Evolutionary conservation across 2,888 invertebrate species (phyloP), one percentile per base, ranked within the genome.

Genomic region (Eurois occulta): DNA sequence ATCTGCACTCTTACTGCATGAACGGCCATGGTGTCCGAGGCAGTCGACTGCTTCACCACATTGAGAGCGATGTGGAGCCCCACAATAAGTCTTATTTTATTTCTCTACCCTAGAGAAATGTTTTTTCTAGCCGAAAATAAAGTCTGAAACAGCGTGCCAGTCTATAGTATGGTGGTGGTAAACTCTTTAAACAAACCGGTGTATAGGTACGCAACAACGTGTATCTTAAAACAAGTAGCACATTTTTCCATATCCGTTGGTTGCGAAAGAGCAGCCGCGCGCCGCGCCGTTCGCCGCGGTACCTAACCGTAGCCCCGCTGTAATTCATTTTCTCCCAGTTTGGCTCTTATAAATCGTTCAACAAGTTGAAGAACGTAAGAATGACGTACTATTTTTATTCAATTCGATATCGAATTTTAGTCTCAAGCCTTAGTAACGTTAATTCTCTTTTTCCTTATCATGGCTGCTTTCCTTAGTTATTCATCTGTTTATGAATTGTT

Each of bases 261-360:
- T 52, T 66, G 46, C 11, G 64, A 71, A 83, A 62, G 35, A 64
- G 64, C 62, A 6, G 21, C 18, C 52, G 60, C 21, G 46, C 43
- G 28, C 58, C n/a, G 18, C 58, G n/a, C n/a, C n/a, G n/a, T n/a
- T n/a, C 24, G 48, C 24, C 52, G 10, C 28, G 28, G 24, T 41
- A n/a, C 65, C 41, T n/a, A 41, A 48, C 74, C 65, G 24, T 65
- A 48, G 16, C 64, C 18, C 73, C 16, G 58, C 43, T 16, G 76
- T 68, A 58, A 81, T 80, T 68, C 55, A 81, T 80, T 76, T 81
- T 76, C 82, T 64, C 55, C 18, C 24, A 58, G 55, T 75, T 68
- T 65, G 81, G 52, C 69, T 81, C 77, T 76, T 69, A 81, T 80
- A 81, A 80, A 80, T 80, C 82, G 76, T 81, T 80, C 80, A 68